These are phyloP conservation scores for Apamea monoglypha DNA, from an alignment of 2,888 invertebrate genomes.

Conservation along the genomic window DNA sequence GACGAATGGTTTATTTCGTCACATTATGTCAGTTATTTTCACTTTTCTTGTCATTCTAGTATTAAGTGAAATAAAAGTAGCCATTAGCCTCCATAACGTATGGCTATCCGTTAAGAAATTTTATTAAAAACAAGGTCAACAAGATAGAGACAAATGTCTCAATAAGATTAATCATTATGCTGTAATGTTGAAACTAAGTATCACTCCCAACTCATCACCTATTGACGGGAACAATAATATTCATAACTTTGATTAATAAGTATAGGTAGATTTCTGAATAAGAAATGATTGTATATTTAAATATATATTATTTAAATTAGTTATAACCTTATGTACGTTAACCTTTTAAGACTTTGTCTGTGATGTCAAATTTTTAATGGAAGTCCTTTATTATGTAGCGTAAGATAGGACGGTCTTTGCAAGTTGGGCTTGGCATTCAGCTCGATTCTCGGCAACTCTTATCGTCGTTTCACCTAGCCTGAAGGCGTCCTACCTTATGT, in stretches of 20 bases:
- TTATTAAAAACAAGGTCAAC: conserved; percentile 62
- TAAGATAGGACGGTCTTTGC: neutral
- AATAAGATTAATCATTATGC: conserved; percentile 62
- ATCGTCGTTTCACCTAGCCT: neutral
- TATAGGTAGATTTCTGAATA: neutral
- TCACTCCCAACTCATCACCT: conserved; percentile 37
- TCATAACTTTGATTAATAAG: conserved; percentile 43
- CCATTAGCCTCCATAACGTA: conserved; percentile 38
- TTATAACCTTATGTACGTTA: conserved; percentile 3
- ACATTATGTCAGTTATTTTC: conserved; percentile 27
- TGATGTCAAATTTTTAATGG: neutral
- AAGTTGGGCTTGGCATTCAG: neutral
- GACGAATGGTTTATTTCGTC: conserved; percentile 24
- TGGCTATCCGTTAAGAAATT: conserved; percentile 63
- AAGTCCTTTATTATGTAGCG: conserved; percentile 1
- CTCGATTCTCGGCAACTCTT: no score
- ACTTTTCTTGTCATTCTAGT: conserved; percentile 49
- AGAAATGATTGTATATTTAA: conserved; percentile 16
- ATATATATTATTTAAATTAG: conserved; percentile 23
- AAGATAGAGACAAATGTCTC: conserved; percentile 63
- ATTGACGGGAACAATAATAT: conserved; percentile 28
- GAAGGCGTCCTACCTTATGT: neutral
- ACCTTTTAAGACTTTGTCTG: neutral
- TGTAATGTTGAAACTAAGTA: conserved; percentile 48
- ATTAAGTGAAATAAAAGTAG: conserved; percentile 46